Percentiles rank a stretch among this genome's conserved stretches.
phyloP scores from a whole-genome alignment of 2,888 invertebrate species.

The Drepana falcataria region DNA sequence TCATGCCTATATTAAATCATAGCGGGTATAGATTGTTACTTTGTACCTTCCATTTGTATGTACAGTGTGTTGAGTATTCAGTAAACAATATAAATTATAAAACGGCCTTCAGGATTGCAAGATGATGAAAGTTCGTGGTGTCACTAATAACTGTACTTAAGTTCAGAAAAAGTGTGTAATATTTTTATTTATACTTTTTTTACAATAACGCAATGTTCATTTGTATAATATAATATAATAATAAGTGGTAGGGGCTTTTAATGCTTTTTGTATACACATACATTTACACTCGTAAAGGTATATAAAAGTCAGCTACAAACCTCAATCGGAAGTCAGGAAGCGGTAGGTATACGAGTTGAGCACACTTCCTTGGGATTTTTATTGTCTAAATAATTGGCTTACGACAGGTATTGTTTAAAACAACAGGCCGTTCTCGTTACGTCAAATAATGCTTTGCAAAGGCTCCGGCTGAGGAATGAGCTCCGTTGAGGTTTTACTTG shows the following conservation, averaged over 20 bases:
- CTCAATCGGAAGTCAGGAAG: slow-evolving; percentile 32
- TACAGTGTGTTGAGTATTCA: not conserved
- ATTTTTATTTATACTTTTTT: too few relatives aligned
- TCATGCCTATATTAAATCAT: slow-evolving; percentile 9
- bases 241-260: too few relatives aligned
- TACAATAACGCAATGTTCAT: too few relatives aligned
- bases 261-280: too few relatives aligned
- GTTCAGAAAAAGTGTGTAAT: too few relatives aligned
- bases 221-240: too few relatives aligned
- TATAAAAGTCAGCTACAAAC: too few relatives aligned
- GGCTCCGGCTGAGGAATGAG: slow-evolving; percentile 7
- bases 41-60: slow-evolving; percentile 1
- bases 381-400: slow-evolving; percentile 40
- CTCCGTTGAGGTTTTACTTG: too few relatives aligned
- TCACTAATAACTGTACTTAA: too few relatives aligned
- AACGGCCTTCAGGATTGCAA: not conserved
- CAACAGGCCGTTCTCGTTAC: slow-evolving; percentile 19
- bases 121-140: too few relatives aligned
- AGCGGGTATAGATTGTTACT: slow-evolving; percentile 8
- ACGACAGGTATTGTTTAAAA: slow-evolving; percentile 24
- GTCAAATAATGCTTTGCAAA: not conserved
- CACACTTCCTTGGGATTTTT: slow-evolving; percentile 51
- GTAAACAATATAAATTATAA: not conserved
- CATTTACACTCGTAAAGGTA: too few relatives aligned
- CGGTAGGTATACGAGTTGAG: slow-evolving; percentile 2